Percentiles rank a stretch among this genome's conserved stretches.
Evolutionary conservation across 2,797 vertebrate species (phyloP).

Genomic region (Rhinatrema bivittatum): DNA sequence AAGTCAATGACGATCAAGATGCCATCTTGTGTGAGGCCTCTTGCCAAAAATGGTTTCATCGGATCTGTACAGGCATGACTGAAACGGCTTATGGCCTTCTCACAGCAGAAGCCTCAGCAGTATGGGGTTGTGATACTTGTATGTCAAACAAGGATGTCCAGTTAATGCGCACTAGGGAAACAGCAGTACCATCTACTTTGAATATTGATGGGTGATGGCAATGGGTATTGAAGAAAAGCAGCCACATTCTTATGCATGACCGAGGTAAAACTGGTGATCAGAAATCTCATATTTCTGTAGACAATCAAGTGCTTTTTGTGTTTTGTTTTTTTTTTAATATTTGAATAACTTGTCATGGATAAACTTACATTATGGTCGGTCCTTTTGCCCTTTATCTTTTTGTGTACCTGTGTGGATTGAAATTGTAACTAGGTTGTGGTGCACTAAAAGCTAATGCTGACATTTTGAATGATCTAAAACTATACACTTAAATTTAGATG

Average conservation of each 20-base stretch:
- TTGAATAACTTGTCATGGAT: constrained; percentile 5
- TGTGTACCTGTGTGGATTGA: no score
- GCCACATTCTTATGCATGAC: no score
- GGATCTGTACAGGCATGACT: constrained; percentile 74
- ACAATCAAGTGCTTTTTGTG: constrained; percentile 22
- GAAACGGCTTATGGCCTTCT: constrained; percentile 73
- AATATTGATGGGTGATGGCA: constrained; percentile 40
- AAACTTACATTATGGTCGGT: constrained; percentile 17
- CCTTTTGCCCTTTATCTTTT: constrained; percentile 23
- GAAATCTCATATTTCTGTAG: constrained; percentile 25
- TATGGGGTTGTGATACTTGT: constrained; percentile 76
- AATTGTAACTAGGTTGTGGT: no score
- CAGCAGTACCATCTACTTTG: constrained; percentile 23
- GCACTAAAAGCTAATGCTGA: no score
- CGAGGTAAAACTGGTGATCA: no score
- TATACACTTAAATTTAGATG: no score
- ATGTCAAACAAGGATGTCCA: constrained; percentile 69
- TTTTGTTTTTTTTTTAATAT: neutral
- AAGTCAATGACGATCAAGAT: constrained; percentile 74
- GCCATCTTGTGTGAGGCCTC: constrained; percentile 75
- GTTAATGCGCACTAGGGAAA: constrained; percentile 56
- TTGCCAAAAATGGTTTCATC: constrained; percentile 79
- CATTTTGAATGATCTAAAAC: no score
- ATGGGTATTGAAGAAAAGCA: no score
- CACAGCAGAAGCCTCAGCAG: constrained; percentile 63